Conservation (phyloP, 2,797 vertebrate genomes). For the Triplophysa bombifrons region DNA sequence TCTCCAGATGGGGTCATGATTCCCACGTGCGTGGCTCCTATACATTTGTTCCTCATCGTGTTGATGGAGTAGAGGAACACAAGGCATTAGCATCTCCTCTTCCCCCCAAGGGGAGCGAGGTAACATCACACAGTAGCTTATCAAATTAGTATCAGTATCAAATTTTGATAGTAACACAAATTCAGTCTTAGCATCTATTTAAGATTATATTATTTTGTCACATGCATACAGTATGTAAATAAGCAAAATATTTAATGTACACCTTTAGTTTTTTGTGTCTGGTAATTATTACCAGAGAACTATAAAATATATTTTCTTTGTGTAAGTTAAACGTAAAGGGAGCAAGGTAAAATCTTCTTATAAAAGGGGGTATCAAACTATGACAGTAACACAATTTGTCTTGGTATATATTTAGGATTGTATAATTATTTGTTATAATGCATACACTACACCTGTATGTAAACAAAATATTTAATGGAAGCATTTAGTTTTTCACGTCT, state of each 20-base stretch:
- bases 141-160: not conserved
- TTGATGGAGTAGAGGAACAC: slow-evolving; percentile 63
- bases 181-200: not conserved
- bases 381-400: not conserved
- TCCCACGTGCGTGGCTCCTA: slow-evolving; percentile 66
- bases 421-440: not conserved
- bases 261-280: not conserved
- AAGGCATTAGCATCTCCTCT: slow-evolving; percentile 62
- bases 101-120: slow-evolving; percentile 58
- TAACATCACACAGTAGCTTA: slow-evolving; percentile 27
- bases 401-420: not conserved
- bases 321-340: not conserved
- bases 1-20: slow-evolving; percentile 65
- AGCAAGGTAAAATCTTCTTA: slow-evolving; percentile 50
- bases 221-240: not conserved
- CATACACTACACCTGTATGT: not conserved
- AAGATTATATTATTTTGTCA: not conserved
- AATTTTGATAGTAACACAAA: not conserved
- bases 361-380: not conserved
- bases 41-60: slow-evolving; percentile 63
- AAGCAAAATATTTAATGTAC: not conserved
- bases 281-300: not conserved
- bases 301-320: not conserved
- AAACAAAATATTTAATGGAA: not conserved
- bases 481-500: not conserved